phyloP scores from a whole-genome alignment of 2,888 invertebrate genomes.

The Sesia apiformis region DNA sequence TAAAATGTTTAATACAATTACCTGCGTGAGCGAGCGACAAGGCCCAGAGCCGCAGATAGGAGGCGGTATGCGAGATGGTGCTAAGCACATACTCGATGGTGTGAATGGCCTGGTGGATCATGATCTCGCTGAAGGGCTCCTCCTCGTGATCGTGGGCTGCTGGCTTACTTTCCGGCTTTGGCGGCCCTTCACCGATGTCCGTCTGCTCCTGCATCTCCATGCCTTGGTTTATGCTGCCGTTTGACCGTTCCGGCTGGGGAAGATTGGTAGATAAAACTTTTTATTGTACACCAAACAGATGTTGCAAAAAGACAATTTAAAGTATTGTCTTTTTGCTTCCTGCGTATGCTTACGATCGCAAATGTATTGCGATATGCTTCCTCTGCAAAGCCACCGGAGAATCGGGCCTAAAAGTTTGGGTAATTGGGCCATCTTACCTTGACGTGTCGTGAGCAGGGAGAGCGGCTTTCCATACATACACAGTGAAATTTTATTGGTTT shows the following conservation, averaged over 20 bases:
- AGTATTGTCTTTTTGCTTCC: no score
- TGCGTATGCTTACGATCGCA: no score
- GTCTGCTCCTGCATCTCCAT: constrained; percentile 77
- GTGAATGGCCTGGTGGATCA: constrained; percentile 96
- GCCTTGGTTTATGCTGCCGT: constrained; percentile 80
- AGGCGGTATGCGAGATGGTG: constrained; percentile 97
- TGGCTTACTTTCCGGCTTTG: constrained; percentile 21
- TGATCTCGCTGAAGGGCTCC: constrained; percentile 87
- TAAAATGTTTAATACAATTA: constrained; percentile 60
- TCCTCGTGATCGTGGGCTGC: constrained; percentile 55
- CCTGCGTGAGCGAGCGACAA: constrained; percentile 96
- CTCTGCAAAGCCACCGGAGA: no score
- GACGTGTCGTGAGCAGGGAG: no score
- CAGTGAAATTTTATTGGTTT: no score
- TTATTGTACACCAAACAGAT: no score
- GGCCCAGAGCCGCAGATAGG: constrained; percentile 97
- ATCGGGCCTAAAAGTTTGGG: no score
- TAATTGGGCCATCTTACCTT: no score
- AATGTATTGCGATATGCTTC: no score
- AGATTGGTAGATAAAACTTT: no score
- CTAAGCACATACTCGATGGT: constrained; percentile 97
- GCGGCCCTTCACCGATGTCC: constrained; percentile 32
- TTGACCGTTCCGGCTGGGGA: constrained; percentile 50
- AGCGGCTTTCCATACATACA: no score
- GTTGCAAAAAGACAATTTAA: no score